phyloP scores from a whole-genome alignment of 2,888 invertebrate genomes.

The Ophonus ardosiacus region DNA sequence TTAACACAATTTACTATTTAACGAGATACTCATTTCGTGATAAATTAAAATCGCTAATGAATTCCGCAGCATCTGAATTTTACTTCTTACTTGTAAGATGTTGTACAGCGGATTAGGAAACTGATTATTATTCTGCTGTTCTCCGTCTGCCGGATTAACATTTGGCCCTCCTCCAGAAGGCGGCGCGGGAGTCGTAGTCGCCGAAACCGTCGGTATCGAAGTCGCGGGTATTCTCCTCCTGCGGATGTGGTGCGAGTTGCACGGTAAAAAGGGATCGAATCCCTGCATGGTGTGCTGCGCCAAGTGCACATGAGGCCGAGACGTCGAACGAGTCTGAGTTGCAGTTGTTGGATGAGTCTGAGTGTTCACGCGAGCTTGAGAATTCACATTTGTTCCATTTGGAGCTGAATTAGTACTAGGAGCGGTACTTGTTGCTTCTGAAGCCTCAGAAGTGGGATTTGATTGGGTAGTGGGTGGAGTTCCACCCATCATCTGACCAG shows the following conservation, averaged over 20 bases:
- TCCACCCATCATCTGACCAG: slow-evolving; percentile 75
- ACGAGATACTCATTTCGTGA: too few relatives aligned
- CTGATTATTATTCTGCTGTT: slow-evolving; percentile 58
- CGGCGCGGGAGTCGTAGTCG: slow-evolving; percentile 43
- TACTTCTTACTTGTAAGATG: slow-evolving; percentile 54
- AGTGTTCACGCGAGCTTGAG: slow-evolving; percentile 80
- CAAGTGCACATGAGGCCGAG: slow-evolving; percentile 83
- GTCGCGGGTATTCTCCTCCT: slow-evolving; percentile 65
- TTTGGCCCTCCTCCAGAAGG: slow-evolving; percentile 56
- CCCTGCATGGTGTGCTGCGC: slow-evolving; percentile 79
- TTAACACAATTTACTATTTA: too few relatives aligned
- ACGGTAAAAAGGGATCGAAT: slow-evolving; percentile 84
- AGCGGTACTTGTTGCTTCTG: slow-evolving; percentile 62
- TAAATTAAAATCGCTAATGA: background rate
- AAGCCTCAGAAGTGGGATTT: slow-evolving; percentile 32
- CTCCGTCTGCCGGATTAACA: slow-evolving; percentile 6
- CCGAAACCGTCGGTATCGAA: slow-evolving; percentile 69
- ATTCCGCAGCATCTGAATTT: background rate
- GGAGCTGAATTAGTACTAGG: slow-evolving; percentile 66
- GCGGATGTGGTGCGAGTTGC: slow-evolving; percentile 84
- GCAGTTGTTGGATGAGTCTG: slow-evolving; percentile 85
- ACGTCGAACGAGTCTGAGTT: slow-evolving; percentile 83
- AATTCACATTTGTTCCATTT: slow-evolving; percentile 69
- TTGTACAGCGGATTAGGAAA: slow-evolving; percentile 56
- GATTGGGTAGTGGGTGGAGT: slow-evolving; percentile 64